These are phyloP conservation scores for Rattus norvegicus DNA, from an alignment of 2,113 vertebrate species.

Conservation along the genomic window GRCr8 NC_086019.1:24672001-24672500, in stretches of 20 bases:
- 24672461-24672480: not conserved
- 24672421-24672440: not conserved
- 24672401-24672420: not conserved
- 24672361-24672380: not conserved
- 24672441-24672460: not conserved
- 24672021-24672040: not conserved
- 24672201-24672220: not conserved
- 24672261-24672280: not conserved
- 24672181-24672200: slow-evolving; percentile 30
- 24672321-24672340: not conserved
- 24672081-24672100: slow-evolving; percentile 42
- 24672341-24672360: not conserved
- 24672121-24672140: not conserved
- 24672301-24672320: not conserved
- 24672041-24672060: slow-evolving; percentile 31
- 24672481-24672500: slow-evolving; percentile 26
- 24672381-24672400: slow-evolving; percentile 17
- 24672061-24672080: slow-evolving; percentile 32
- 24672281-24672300: not conserved
- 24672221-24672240: slow-evolving; percentile 21
- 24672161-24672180: slow-evolving; percentile 49
- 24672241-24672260: not conserved
- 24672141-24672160: slow-evolving; percentile 50
- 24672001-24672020: slow-evolving; percentile 32
- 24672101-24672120: not conserved